A percentile compares a stretch with the other conserved stretches of the same genome.
These are phyloP conservation scores for Smittia sp. DNA, from an alignment of 2,888 invertebrate species.

Conservation along the genomic window DNA sequence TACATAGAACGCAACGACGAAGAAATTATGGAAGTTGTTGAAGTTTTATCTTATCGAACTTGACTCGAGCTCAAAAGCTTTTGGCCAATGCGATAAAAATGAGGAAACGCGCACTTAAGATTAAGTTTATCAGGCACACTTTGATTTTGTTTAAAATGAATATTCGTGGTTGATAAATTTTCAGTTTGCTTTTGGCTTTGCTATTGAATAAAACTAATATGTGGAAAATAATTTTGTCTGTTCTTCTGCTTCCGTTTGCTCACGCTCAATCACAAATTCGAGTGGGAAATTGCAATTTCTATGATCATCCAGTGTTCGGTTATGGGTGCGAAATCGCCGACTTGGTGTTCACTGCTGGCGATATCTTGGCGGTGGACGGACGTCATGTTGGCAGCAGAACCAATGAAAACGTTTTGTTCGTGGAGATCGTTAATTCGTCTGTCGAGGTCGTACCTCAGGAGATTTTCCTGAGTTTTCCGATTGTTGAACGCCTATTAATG, in stretches of 20 bases:
- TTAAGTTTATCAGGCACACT: not conserved
- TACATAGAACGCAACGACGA: too few relatives aligned
- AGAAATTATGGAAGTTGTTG: too few relatives aligned
- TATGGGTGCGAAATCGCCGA: not conserved
- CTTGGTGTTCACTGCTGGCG: not conserved
- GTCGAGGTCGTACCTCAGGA: not conserved
- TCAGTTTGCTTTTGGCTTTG: not conserved
- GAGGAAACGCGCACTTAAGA: not conserved
- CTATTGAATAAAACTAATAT: not conserved
- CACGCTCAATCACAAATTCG: not conserved
- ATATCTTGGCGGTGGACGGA: not conserved
- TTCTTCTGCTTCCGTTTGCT: slow-evolving; percentile 12
- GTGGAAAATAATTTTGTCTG: not conserved
- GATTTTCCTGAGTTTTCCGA: not conserved
- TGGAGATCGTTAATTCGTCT: not conserved
- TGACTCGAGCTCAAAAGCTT: not conserved
- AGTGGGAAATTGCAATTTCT: not conserved
- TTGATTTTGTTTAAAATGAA: too few relatives aligned
- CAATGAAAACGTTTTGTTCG: not conserved
- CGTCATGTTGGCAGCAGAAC: not conserved
- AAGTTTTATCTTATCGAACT: not conserved
- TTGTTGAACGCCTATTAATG: not conserved
- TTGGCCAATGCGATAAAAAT: not conserved
- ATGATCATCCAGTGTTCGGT: not conserved
- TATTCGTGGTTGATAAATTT: too few relatives aligned